These are phyloP conservation scores for Catharus fuscescens DNA, from an alignment of 2,113 vertebrate species.

Conservation along the genomic window DNA sequence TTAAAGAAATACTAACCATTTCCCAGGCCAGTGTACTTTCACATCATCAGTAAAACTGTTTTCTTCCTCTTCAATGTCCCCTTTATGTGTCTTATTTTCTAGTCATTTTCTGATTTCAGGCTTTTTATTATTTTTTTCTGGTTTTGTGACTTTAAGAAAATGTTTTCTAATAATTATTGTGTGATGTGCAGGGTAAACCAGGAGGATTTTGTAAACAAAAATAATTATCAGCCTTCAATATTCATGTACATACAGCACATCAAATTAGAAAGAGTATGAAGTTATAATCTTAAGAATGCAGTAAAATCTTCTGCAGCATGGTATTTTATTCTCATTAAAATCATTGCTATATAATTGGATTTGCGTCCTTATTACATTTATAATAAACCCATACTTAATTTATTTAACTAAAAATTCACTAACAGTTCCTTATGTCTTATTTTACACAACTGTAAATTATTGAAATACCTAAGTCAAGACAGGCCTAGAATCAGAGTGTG, in stretches of 20 bases:
- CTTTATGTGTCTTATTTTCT: neutral
- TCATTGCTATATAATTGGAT: neutral
- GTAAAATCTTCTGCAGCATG: slow-evolving; percentile 1
- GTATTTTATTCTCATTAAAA: slow-evolving; percentile 35
- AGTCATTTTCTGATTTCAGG: neutral
- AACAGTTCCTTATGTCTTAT: neutral
- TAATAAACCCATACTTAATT: neutral
- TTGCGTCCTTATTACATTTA: neutral
- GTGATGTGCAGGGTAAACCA: neutral
- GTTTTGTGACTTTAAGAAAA: neutral
- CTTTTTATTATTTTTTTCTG: neutral
- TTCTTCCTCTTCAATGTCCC: neutral
- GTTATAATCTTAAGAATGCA: neutral
- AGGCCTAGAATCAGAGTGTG: neutral
- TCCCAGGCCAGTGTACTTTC: neutral
- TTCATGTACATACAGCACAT: neutral
- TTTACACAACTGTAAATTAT: neutral
- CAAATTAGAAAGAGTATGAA: neutral
- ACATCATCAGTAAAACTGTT: neutral
- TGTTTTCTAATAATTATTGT: neutral
- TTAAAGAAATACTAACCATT: neutral
- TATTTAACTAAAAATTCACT: neutral
- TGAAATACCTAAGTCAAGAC: neutral
- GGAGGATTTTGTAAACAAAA: neutral
- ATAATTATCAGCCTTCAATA: neutral